Evolutionary conservation across 2,113 vertebrate species (phyloP).

Genomic region (Lagopus leucura): DNA sequence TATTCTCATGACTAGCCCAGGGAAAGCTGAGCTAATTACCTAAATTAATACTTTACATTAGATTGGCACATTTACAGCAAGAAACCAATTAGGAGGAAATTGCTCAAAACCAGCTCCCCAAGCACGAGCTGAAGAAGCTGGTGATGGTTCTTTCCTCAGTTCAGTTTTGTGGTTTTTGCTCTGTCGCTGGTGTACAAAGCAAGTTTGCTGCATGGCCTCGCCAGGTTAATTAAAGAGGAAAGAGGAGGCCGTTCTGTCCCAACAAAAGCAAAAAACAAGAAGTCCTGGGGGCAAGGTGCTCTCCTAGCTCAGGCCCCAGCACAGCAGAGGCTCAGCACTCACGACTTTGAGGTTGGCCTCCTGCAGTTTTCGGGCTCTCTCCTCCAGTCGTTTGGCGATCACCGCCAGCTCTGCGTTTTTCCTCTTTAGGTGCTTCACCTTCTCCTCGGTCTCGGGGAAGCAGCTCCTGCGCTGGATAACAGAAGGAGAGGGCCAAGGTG

Average conservation of each 20-base stretch:
- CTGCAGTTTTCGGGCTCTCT: slow-evolving; percentile 94
- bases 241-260: not conserved
- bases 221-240: not conserved
- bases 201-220: not conserved
- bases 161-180: not conserved
- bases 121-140: not conserved
- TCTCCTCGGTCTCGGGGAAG: slow-evolving; percentile 95
- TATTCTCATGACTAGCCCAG: not conserved
- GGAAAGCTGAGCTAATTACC: slow-evolving; percentile 1
- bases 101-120: not conserved
- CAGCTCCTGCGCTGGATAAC: slow-evolving; percentile 89
- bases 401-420: slow-evolving; percentile 96
- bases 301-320: not conserved
- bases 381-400: slow-evolving; percentile 95
- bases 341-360: slow-evolving; percentile 97
- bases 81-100: not conserved
- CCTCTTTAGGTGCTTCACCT: slow-evolving; percentile 92
- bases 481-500: not conserved
- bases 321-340: not conserved
- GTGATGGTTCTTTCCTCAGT: accelerated
- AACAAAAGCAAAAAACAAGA: not conserved
- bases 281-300: not conserved
- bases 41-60: not conserved
- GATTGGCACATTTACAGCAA: not conserved
- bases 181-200: not conserved